These are phyloP conservation scores for Actinemys pallida DNA, from an alignment of 2,113 vertebrate genomes.

Conservation along the genomic window DNA sequence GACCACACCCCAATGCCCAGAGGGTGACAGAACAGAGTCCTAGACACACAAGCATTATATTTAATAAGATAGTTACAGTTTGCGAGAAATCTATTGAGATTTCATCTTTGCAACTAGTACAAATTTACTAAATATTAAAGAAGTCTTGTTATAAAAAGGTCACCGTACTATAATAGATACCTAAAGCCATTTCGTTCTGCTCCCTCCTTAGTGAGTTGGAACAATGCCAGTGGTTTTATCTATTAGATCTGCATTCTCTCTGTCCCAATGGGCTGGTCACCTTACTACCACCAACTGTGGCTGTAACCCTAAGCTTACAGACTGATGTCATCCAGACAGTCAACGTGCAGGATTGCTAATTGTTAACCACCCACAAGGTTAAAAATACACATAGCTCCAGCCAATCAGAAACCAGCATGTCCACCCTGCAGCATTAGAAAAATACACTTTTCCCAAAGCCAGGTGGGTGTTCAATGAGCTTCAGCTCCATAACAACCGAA, in stretches of 20 bases:
- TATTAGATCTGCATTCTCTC: background rate
- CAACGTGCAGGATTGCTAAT: background rate
- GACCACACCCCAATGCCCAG: background rate
- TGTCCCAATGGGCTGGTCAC: background rate
- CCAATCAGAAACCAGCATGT: background rate
- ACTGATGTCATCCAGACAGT: background rate
- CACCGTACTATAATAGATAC: rapidly evolving
- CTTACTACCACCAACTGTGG: background rate
- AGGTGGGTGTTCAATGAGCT: background rate
- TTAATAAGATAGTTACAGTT: background rate
- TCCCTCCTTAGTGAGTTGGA: background rate
- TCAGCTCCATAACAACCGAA: rapidly evolving
- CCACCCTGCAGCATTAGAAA: background rate
- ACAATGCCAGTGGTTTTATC: rapidly evolving
- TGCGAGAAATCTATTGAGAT: background rate
- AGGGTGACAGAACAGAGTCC: background rate
- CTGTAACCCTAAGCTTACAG: background rate
- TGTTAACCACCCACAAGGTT: background rate
- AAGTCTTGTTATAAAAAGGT: background rate
- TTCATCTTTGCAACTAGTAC: background rate
- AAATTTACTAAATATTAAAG: background rate
- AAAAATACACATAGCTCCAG: background rate
- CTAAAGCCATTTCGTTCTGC: rapidly evolving
- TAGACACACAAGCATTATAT: background rate
- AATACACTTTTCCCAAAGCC: background rate